phyloP scores from a whole-genome alignment of 2,888 invertebrate genomes.

The Archaeoteleia sp. region DNA sequence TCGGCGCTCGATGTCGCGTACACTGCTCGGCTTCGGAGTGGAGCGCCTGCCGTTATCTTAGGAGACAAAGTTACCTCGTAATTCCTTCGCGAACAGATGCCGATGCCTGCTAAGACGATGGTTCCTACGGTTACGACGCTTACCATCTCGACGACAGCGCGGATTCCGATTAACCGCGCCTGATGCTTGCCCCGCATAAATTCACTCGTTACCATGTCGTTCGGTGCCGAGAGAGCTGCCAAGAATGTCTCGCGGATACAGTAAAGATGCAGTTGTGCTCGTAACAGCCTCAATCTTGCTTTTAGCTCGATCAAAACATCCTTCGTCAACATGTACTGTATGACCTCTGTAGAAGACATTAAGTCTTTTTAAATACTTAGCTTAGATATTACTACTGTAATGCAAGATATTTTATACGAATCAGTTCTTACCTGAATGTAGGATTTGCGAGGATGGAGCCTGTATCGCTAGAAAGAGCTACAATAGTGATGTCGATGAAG shows the following conservation, averaged over 20 bases:
- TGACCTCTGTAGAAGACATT: conserved; percentile 10
- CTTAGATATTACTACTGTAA: too few relatives aligned
- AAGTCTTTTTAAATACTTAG: too few relatives aligned
- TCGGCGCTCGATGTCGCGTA: conserved; percentile 56
- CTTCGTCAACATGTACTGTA: conserved; percentile 12
- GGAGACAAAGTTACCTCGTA: conserved; percentile 74
- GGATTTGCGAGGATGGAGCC: too few relatives aligned
- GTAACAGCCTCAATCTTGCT: conserved; percentile 25
- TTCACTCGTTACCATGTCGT: conserved; percentile 56
- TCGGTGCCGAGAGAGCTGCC: conserved; percentile 33
- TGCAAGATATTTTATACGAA: too few relatives aligned
- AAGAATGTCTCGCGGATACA: conserved; percentile 30
- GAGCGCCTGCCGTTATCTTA: conserved; percentile 70
- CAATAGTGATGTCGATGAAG: conserved; percentile 28
- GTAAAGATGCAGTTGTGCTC: conserved; percentile 8
- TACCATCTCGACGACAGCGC: conserved; percentile 54
- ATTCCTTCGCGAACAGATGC: conserved; percentile 75
- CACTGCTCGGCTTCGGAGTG: conserved; percentile 65
- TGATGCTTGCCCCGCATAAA: conserved; percentile 53
- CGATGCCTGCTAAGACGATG: conserved; percentile 69
- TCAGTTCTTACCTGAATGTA: too few relatives aligned
- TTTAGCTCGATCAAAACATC: conserved; percentile 9
- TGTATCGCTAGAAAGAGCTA: too few relatives aligned
- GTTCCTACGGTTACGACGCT: conserved; percentile 57
- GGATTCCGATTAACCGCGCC: conserved; percentile 56